These are phyloP conservation scores for Leucosticte australis DNA, from an alignment of 2,113 vertebrate species.

Conservation along the genomic window DNA sequence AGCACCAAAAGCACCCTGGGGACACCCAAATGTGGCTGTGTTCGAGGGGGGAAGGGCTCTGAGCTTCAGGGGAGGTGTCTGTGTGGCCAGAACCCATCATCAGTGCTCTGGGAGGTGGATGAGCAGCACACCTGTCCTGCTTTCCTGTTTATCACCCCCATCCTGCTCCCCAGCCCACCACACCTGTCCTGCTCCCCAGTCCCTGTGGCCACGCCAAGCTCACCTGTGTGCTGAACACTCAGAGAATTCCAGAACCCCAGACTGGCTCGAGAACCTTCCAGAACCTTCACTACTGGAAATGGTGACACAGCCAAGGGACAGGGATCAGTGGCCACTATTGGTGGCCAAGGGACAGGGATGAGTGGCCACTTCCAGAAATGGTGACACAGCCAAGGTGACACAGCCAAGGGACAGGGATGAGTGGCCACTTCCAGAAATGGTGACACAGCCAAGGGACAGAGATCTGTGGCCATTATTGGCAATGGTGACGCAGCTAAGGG, in stretches of 20 bases:
- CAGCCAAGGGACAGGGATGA: too few relatives aligned
- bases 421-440: too few relatives aligned
- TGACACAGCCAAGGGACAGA: too few relatives aligned
- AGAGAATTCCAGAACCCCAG: background rate
- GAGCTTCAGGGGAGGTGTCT: background rate
- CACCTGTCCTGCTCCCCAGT: background rate
- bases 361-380: fast-evolving
- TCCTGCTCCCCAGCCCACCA: background rate
- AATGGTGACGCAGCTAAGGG: too few relatives aligned
- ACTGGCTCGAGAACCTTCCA: background rate
- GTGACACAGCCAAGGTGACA: background rate
- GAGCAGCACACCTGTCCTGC: background rate
- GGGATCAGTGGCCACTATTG: too few relatives aligned
- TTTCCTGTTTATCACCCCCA: background rate
- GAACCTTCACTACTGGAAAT: too few relatives aligned
- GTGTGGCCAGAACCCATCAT: fast-evolving
- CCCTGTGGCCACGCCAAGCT: background rate
- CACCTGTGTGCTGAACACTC: background rate
- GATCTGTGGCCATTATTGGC: too few relatives aligned
- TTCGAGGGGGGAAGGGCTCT: too few relatives aligned
- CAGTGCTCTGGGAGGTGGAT: fast-evolving
- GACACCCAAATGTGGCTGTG: fast-evolving
- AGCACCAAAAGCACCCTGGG: fast-evolving
- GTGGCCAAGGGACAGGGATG: too few relatives aligned
- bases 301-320: too few relatives aligned